phyloP scores from a whole-genome alignment of 2,797 vertebrate genomes.

The Sphenopsis melanotis region DNA sequence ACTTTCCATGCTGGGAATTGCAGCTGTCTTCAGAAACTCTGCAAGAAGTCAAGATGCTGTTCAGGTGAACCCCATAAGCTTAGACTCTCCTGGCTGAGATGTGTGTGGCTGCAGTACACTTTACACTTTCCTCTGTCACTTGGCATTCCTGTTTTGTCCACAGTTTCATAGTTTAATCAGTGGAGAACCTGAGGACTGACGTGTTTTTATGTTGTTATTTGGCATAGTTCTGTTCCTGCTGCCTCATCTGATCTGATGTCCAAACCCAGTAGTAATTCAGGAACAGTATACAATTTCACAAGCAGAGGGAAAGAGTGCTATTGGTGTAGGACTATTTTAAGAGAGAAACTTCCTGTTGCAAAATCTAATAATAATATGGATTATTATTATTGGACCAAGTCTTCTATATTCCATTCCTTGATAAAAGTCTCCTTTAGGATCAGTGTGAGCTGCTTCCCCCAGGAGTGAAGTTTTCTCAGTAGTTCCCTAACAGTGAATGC shows the following conservation, averaged over 20 bases:
- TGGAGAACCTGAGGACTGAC: background rate
- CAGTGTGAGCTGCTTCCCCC: background rate
- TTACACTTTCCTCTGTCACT: background rate
- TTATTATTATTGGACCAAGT: background rate
- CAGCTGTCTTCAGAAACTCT: background rate
- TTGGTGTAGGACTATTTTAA: background rate
- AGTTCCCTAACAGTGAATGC: background rate
- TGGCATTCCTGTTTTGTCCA: background rate
- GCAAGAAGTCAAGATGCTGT: background rate
- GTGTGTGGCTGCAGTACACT: rapidly evolving
- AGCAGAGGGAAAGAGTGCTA: background rate
- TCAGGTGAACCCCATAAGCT: background rate
- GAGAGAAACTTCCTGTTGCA: background rate
- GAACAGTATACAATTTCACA: background rate
- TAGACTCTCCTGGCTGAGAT: background rate
- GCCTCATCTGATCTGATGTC: background rate
- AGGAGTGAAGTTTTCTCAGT: background rate
- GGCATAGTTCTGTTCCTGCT: background rate
- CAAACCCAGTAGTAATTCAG: background rate
- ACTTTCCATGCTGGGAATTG: background rate
- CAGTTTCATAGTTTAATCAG: background rate
- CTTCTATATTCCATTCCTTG: background rate
- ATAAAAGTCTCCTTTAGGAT: background rate
- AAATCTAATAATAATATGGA: background rate
- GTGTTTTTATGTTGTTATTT: background rate